phyloP scores from a whole-genome alignment of 2,113 vertebrate genomes.

The Physeter macrocephalus region DNA sequence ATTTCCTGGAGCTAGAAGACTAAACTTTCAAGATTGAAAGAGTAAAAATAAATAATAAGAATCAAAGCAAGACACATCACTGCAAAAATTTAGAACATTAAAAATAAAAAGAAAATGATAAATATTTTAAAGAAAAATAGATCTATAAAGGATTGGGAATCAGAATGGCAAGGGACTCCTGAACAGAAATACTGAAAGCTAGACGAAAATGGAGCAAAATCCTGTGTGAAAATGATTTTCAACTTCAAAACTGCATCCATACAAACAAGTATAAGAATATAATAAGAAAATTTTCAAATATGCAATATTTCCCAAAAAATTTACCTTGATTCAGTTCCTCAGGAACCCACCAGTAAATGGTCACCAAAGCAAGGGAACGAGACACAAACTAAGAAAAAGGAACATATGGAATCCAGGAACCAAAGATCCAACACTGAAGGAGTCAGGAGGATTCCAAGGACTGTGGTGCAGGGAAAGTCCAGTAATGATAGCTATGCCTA shows the following conservation, averaged over 20 bases:
- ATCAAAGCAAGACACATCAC: neutral
- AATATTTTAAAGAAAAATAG: neutral
- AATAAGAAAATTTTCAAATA: neutral
- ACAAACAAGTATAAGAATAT: neutral
- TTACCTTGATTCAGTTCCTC: neutral
- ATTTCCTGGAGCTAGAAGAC: neutral
- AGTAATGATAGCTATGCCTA: neutral
- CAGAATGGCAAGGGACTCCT: neutral
- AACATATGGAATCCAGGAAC: neutral
- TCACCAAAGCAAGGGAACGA: neutral
- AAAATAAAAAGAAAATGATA: neutral
- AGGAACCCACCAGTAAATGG: neutral
- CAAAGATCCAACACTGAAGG: neutral
- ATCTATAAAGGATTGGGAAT: neutral
- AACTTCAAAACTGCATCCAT: neutral
- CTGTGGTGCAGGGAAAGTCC: neutral
- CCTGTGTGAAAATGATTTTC: neutral
- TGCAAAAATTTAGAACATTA: neutral
- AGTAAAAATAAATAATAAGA: neutral
- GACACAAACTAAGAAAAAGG: neutral
- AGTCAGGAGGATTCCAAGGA: neutral
- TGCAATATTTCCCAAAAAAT: neutral
- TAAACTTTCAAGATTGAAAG: neutral
- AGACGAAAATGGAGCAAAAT: slow-evolving; percentile 6
- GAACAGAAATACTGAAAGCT: neutral